These are phyloP conservation scores for Mesembrinibis cayennensis DNA, from an alignment of 2,113 vertebrate species.

Conservation along the genomic window DNA sequence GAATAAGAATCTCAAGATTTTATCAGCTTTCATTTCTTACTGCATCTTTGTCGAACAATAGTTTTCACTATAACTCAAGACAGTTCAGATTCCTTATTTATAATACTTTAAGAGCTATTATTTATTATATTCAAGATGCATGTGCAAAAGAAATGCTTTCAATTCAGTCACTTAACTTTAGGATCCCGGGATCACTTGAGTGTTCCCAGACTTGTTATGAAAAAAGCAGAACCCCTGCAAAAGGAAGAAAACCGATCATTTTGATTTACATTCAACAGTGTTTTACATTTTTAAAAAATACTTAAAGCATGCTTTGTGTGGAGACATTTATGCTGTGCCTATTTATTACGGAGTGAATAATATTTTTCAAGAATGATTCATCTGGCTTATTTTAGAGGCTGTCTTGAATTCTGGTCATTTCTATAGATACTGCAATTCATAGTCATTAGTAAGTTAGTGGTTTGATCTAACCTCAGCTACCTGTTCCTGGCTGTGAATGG, in stretches of 20 bases:
- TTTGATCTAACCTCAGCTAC: constrained; percentile 51
- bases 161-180: neutral
- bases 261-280: neutral
- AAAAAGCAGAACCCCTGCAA: neutral
- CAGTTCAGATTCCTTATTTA: neutral
- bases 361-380: constrained; percentile 62
- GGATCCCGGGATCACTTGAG: neutral
- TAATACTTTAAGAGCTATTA: neutral
- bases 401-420: constrained; percentile 53
- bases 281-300: neutral
- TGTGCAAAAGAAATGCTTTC: neutral
- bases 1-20: neutral
- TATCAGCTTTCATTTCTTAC: neutral
- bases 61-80: neutral
- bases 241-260: neutral
- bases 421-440: constrained; percentile 56
- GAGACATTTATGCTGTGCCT: neutral
- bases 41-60: neutral
- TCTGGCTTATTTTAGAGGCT: constrained; percentile 42
- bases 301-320: neutral
- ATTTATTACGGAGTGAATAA: constrained; percentile 13
- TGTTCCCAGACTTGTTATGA: neutral
- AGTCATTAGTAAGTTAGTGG: constrained; percentile 41
- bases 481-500: constrained; percentile 64
- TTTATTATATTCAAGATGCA: neutral